These are phyloP conservation scores for Merluccius polli DNA, from an alignment of 2,797 vertebrate species.

Conservation along the genomic window DNA sequence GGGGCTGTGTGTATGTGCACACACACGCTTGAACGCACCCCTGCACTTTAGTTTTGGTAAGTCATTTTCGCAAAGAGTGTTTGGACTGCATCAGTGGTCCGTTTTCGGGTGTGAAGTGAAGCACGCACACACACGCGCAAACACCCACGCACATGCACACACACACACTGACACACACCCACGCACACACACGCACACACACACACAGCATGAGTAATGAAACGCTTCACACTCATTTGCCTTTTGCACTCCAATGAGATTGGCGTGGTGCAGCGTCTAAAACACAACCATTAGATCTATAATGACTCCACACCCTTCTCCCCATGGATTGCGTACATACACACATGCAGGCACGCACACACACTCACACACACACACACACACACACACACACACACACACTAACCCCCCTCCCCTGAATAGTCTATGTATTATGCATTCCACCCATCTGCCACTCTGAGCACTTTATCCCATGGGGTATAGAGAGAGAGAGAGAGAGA, in stretches of 20 bases:
- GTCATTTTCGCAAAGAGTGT: constrained; percentile 44
- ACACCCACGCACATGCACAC: background rate
- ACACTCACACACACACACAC: constrained; percentile 28
- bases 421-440: constrained; percentile 89
- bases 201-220: constrained; percentile 61
- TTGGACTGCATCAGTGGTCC: constrained; percentile 60
- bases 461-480: constrained; percentile 72
- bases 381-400: constrained; percentile 27
- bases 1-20: background rate
- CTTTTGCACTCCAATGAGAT: constrained; percentile 76
- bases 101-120: constrained; percentile 44
- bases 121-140: constrained; percentile 12
- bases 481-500: constrained; percentile 53
- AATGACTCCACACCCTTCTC: constrained; percentile 80
- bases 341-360: constrained; percentile 31
- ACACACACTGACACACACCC: constrained; percentile 4
- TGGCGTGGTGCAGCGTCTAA: constrained; percentile 67
- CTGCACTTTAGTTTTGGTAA: background rate
- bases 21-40: constrained; percentile 5
- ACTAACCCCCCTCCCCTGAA: constrained; percentile 48
- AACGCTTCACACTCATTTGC: constrained; percentile 71
- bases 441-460: constrained; percentile 84
- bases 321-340: constrained; percentile 45
- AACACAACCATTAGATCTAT: constrained; percentile 84
- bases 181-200: background rate